Evolutionary conservation across 2,113 vertebrate genomes (phyloP).

Genomic region (Pyxicephalus adspersus): DNA sequence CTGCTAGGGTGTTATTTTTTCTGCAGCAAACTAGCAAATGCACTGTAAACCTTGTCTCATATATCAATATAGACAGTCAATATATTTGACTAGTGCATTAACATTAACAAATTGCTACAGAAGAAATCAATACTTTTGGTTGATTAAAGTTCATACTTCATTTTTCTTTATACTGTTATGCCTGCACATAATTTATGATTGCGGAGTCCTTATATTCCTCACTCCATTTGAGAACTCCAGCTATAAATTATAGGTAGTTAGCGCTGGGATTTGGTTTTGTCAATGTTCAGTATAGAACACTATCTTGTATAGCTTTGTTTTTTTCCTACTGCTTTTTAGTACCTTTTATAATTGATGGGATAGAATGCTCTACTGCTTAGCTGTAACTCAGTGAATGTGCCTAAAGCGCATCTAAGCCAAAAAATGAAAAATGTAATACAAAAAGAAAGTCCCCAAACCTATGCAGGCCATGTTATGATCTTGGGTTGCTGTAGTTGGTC

Average conservation of each 20-base stretch:
- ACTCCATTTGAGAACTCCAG: neutral
- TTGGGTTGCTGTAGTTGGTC: too few species aligned
- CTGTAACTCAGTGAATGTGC: too few species aligned
- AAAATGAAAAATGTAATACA: too few species aligned
- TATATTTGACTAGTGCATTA: conserved; percentile 46
- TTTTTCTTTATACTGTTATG: conserved; percentile 32
- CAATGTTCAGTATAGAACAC: neutral
- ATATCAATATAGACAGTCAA: conserved; percentile 47
- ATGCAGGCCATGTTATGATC: too few species aligned
- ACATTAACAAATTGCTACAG: conserved; percentile 36
- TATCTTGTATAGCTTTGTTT: neutral
- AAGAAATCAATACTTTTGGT: conserved; percentile 41
- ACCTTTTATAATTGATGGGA: too few species aligned
- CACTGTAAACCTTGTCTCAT: conserved; percentile 18
- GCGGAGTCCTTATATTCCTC: neutral
- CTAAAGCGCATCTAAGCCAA: too few species aligned
- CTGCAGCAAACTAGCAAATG: conserved; percentile 1
- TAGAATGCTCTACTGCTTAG: too few species aligned
- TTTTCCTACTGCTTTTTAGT: too few species aligned
- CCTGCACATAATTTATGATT: conserved; percentile 14
- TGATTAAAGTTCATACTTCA: conserved; percentile 44
- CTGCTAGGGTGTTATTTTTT: neutral
- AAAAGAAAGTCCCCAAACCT: too few species aligned
- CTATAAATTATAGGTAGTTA: neutral
- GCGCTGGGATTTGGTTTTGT: neutral